Percentiles rank a stretch among this genome's conserved stretches.
Evolutionary conservation across 2,888 invertebrate genomes (phyloP).

Genomic region (Leptogaster cylindrica): DNA sequence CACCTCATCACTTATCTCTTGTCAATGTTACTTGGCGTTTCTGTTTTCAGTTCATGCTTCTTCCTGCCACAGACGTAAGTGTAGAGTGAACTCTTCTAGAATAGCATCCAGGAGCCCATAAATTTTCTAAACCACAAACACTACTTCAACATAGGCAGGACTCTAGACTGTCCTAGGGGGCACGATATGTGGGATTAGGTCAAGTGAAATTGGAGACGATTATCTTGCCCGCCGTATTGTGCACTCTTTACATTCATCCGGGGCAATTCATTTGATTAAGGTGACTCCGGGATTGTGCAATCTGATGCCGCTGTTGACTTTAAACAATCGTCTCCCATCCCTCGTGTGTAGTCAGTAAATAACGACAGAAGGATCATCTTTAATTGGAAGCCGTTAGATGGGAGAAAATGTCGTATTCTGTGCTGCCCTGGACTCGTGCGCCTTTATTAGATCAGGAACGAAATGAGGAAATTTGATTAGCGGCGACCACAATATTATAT

Average conservation of each 20-base stretch:
- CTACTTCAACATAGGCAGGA: not conserved
- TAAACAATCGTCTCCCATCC: not conserved
- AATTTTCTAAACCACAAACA: slow-evolving; percentile 23
- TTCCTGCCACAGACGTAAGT: not conserved
- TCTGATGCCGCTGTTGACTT: slow-evolving; percentile 6
- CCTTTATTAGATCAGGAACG: not conserved
- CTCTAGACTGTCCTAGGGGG: not conserved
- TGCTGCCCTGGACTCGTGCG: not conserved
- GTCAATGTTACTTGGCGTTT: slow-evolving; percentile 24
- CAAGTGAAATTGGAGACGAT: slow-evolving; percentile 31
- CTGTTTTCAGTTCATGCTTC: not conserved
- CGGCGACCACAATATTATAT: slow-evolving; percentile 1
- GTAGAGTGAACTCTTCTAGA: slow-evolving; percentile 23
- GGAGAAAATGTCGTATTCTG: slow-evolving; percentile 16
- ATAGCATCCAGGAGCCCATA: slow-evolving; percentile 28
- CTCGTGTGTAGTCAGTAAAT: not conserved
- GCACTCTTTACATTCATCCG: slow-evolving; percentile 2
- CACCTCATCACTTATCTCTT: slow-evolving; percentile 36
- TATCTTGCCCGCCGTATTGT: slow-evolving; percentile 9
- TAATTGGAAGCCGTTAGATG: slow-evolving; percentile 33
- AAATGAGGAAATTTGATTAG: slow-evolving; percentile 20
- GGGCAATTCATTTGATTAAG: slow-evolving; percentile 33
- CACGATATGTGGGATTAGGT: slow-evolving; percentile 8
- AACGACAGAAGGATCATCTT: slow-evolving; percentile 20
- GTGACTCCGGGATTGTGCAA: slow-evolving; percentile 23